Evolutionary conservation across 2,797 vertebrate species (phyloP).

Genomic region (Xenops minutus): DNA sequence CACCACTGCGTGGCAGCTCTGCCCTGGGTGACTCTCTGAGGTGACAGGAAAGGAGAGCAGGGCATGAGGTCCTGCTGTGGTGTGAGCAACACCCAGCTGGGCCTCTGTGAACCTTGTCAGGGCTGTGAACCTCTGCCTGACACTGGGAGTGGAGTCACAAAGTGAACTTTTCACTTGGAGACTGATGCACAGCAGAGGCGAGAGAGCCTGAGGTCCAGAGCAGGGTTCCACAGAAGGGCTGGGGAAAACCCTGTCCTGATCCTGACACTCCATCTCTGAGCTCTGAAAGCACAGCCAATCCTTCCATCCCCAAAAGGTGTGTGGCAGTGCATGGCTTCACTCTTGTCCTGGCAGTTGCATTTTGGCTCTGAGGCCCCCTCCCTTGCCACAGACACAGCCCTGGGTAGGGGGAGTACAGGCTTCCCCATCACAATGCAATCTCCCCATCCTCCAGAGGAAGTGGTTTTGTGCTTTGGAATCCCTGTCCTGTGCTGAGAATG

Average conservation of each 20-base stretch:
- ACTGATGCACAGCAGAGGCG: neutral
- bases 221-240: rapidly evolving
- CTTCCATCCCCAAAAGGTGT: neutral
- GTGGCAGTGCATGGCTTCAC: neutral
- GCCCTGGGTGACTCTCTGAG: neutral
- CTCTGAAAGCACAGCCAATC: neutral
- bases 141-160: neutral
- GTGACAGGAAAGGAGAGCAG: neutral
- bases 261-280: neutral
- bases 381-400: neutral
- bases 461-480: neutral
- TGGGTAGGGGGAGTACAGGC: neutral
- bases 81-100: neutral
- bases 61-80: rapidly evolving
- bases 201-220: neutral
- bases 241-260: neutral
- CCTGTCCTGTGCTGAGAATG: neutral
- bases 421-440: neutral
- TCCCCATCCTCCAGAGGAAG: neutral
- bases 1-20: rapidly evolving
- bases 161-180: neutral
- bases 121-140: neutral
- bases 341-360: neutral
- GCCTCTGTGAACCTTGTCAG: neutral
- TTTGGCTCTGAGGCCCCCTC: neutral